Evolutionary conservation across 1,140 invertebrate species (phyloP), one percentile per base, ranked within the genome.

Genomic region (Drosophila sproati): DNA sequence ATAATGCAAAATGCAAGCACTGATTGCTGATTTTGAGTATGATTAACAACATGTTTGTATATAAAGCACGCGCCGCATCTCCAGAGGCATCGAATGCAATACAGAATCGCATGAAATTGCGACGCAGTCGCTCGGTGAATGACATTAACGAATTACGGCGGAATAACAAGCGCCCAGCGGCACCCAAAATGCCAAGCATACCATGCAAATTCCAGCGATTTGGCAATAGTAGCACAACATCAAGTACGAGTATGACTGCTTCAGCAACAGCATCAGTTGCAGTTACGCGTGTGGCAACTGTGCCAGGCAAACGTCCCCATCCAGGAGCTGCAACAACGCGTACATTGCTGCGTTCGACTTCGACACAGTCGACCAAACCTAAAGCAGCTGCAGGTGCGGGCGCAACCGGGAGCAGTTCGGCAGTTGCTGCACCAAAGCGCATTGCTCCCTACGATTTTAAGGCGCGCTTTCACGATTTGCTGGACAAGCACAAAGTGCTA

Each of bases 381-480:
- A 88, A 80, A 29, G 20, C 64, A 35, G 12, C 50, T 8, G 20
- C 32, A 10, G 3, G 51, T 12, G 7, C 34, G 39, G 28, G 35
- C 5, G 7, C 31, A 39, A 28, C 35, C 4, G 45, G 39, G 5
- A 43, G 32, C 20, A 50, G 12, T n/a, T 35, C 52, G 29, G 5
- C 39, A 12, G 41, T 32, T 7, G 10, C 57, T 6, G 39, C 54
- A 8, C 10, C 85, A 5, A 91, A 83, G 6, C 94, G 93, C 67
- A 94, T 94, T 67, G 92, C 94, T 3, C 93, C 94, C 0, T 94
- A 94, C 80, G 94, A 95, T 78, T 95, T 93, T 74, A 95, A 95
- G 80, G 94, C 94, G 7, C 93, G 94, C 41, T 95, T 94, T 78
- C 93, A 94, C 89, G 94, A 94, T 71, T 90, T 95, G 34, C 91